Percentiles rank a stretch among this genome's conserved stretches.
Conservation (phyloP, 2,113 vertebrate genomes). For the Astatotilapia flaviijosephi region DNA sequence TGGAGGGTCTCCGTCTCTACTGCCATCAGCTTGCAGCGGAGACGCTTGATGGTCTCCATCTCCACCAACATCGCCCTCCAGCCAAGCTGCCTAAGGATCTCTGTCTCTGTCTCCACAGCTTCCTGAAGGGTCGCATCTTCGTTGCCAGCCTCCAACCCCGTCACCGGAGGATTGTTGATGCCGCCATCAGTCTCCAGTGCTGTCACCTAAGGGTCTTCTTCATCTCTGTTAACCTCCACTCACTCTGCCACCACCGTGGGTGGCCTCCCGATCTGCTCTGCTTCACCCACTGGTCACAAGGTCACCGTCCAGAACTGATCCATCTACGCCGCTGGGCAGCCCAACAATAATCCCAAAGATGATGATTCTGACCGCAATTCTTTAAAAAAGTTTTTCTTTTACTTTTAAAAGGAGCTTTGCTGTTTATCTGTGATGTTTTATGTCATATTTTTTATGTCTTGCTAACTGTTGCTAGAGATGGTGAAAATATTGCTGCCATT, state of each 20-base stretch:
- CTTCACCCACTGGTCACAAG: background rate
- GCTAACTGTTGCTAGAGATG: background rate
- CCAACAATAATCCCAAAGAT: background rate
- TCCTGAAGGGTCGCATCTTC: background rate
- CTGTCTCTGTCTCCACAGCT: background rate
- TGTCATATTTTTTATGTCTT: background rate
- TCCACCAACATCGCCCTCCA: background rate
- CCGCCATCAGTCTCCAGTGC: background rate
- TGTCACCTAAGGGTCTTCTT: background rate
- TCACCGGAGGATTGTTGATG: background rate
- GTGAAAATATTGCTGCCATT: background rate
- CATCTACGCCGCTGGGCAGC: background rate
- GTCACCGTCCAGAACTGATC: background rate
- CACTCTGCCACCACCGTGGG: background rate
- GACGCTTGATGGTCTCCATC: background rate
- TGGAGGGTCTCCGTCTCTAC: background rate
- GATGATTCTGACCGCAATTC: background rate
- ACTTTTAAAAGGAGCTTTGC: background rate
- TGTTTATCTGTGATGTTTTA: background rate
- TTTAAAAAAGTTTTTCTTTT: background rate
- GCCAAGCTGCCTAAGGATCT: background rate
- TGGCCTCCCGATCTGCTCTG: background rate
- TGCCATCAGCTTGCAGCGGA: background rate
- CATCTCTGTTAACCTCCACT: background rate
- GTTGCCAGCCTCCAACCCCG: background rate